Evolutionary conservation across 1,140 invertebrate genomes (phyloP).

Genomic region (Sitobion miscanthi): DNA sequence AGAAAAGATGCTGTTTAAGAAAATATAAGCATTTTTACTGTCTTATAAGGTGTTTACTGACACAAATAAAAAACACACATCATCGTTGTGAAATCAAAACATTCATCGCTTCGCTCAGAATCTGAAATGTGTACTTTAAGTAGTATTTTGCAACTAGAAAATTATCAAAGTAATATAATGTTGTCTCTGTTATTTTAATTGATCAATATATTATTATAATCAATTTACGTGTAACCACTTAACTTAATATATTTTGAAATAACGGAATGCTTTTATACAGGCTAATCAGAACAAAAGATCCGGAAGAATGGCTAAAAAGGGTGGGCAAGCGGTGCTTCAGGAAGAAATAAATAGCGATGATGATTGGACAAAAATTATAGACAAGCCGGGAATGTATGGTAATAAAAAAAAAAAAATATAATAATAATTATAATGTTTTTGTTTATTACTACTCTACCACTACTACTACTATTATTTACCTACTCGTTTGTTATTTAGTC

Average conservation of each 20-base stretch:
- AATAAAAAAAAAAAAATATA: slow-evolving; percentile 59
- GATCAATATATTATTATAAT: background rate
- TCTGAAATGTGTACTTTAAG: too few relatives aligned
- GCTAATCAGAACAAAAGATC: slow-evolving; percentile 19
- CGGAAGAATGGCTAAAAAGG: slow-evolving; percentile 71
- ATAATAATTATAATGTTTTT: background rate
- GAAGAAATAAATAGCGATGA: slow-evolving; percentile 83
- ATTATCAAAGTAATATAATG: background rate
- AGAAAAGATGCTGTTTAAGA: too few relatives aligned
- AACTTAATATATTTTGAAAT: background rate
- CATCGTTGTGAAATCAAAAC: too few relatives aligned
- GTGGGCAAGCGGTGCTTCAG: slow-evolving; percentile 76
- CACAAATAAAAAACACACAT: too few relatives aligned
- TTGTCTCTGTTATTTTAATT: background rate
- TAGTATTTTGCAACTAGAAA: background rate
- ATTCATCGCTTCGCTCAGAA: too few relatives aligned
- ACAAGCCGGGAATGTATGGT: slow-evolving; percentile 81
- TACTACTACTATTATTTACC: too few relatives aligned
- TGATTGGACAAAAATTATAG: slow-evolving; percentile 83
- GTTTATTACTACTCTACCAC: too few relatives aligned
- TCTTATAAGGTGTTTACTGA: too few relatives aligned
- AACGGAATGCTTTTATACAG: background rate
- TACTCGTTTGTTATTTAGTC: slow-evolving; percentile 67
- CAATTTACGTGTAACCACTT: background rate
- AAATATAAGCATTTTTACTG: too few relatives aligned